Conservation (phyloP, 2,113 vertebrate species). For the Carollia perspicillata region DNA sequence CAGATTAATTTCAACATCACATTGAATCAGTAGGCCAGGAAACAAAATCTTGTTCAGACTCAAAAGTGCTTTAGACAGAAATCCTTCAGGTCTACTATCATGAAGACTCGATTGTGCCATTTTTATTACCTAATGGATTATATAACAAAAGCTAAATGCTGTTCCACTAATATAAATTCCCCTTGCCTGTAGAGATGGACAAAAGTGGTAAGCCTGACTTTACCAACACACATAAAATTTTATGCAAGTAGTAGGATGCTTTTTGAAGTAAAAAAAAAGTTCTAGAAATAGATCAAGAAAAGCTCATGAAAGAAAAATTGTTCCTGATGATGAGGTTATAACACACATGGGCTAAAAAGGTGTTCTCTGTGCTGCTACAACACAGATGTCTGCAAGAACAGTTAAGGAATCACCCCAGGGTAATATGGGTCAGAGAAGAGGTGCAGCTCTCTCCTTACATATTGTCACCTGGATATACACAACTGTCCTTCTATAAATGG, state of each 20-base stretch:
- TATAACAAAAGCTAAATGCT: background rate
- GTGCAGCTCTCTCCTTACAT: background rate
- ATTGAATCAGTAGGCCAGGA: background rate
- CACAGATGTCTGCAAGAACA: background rate
- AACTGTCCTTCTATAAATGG: accelerated
- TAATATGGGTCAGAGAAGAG: background rate
- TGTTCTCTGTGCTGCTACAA: background rate
- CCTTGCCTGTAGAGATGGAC: background rate
- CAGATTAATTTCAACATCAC: background rate
- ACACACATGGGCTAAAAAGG: no score
- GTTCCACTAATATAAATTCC: background rate
- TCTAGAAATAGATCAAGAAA: background rate
- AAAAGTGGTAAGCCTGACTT: background rate
- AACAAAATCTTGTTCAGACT: background rate
- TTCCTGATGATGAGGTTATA: background rate
- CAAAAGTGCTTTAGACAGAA: no score
- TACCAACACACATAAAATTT: no score
- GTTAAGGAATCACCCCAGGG: background rate
- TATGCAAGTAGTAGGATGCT: no score
- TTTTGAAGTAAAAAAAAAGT: no score
- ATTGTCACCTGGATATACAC: background rate
- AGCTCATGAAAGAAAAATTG: background rate
- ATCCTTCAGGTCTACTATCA: no score
- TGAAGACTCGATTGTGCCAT: background rate
- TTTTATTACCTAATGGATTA: background rate